Evolutionary conservation across 1,140 invertebrate genomes (phyloP), one percentile per base, ranked within the genome.

Genomic region (Eriocheir sinensis): DNA sequence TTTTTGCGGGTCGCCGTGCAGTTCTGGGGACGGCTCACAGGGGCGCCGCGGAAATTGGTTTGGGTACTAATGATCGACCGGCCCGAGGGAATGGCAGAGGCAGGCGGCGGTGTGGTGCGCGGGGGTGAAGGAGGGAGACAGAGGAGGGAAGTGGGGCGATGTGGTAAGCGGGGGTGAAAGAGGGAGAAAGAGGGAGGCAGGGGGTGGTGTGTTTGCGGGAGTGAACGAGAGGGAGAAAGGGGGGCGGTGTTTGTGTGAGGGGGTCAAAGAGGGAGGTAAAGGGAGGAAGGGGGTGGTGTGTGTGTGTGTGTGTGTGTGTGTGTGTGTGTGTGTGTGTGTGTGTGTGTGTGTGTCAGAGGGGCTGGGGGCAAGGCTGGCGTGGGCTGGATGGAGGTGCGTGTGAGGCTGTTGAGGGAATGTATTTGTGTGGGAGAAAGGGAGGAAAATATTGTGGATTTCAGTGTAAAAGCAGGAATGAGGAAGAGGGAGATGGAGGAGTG

Each of bases 321-420:
- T 81, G 80, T 81, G 80, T 81, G 80, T 81, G 80, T 81, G 80
- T 81, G 80, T 81, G 80, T 53, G 48, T 53, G 48, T 53, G 48
- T 53, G 48, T 53, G 48, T 53, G 44, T 48, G 44, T 48, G 44
- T 48, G 44, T 48, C 4, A 15, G 44, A 72, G n/a, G 21, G n/a
- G 12, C 21, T n/a, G 60, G 60, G 21, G 27, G 60, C 6, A n/a
- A 72, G 60, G 60, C n/a, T n/a, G n/a, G n/a, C n/a, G n/a, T n/a
- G n/a, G n/a, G n/a, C n/a, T n/a, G n/a, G n/a, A n/a, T n/a, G n/a
- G n/a, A n/a, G n/a, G n/a, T n/a, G n/a, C n/a, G n/a, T n/a, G n/a
- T n/a, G n/a, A n/a, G n/a, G n/a, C n/a, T n/a, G n/a, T n/a, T n/a
- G n/a, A n/a, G n/a, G n/a, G n/a, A n/a, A n/a, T n/a, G n/a, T n/a